Base-by-base conservation (phyloP, 2,888 invertebrate genomes). In the Chrysotoxum bicinctum region DNA sequence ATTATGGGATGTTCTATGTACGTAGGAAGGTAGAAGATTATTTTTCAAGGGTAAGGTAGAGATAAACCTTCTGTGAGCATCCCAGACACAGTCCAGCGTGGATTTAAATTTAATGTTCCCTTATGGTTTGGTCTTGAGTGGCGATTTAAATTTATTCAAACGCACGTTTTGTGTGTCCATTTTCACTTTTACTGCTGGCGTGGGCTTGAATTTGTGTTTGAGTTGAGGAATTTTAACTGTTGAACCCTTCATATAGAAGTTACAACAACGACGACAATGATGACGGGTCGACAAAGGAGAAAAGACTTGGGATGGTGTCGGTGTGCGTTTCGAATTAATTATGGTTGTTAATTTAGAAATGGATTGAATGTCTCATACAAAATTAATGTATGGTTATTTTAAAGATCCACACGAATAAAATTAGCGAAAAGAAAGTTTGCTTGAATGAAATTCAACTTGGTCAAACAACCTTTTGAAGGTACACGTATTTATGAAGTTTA, bases 61-160 rank as follows among this genome's bases (percentile, higher is more conserved):
- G 30, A 70, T 19, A 70, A 56, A 50, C 14, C 7, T n/a, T 35
- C 58, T 10, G 19, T 8, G 48, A 16, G 12, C 16, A 35, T 1
- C 14, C 0, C 3, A 16, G 37, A 35, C 26, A 26, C 10, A 48
- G 54, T 58, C 56, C 32, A 58, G 50, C 6, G 19, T n/a, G 35
- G 50, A 43, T 54, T 68, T 60, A 66, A 70, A 81, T 76, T 77
- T 52, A 19, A 37, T 72, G 48, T 68, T 56, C 19, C 30, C 14
- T 68, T 58, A 64, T 81, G 50, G 72, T 72, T 37, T 37, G 45
- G 66, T 40, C 37, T 58, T 52, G 66, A 26, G 37, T 7, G 37
- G n/a, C 12, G 32, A 62, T 30, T 48, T 30, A 58, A 74, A 30
- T 83, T 83, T 79, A 83, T 83, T 78, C 79, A 48, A 48, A 58